Conservation (phyloP, 2,113 vertebrate species). For the Heterocephalus glaber region DNA sequence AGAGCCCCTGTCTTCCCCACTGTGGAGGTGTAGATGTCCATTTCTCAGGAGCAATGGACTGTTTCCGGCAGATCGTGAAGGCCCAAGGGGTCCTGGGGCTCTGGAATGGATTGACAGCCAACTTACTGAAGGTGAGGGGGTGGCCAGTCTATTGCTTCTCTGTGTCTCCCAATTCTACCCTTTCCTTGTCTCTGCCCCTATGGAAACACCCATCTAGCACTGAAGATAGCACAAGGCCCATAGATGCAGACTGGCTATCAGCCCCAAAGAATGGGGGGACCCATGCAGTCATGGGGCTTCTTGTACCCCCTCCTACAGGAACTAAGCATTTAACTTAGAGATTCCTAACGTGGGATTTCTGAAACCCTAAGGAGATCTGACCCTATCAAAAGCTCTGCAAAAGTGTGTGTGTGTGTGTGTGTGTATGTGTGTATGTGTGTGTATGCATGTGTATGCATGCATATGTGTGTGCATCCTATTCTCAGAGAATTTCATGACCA, state of each 20-base stretch:
- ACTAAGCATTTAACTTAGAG: neutral
- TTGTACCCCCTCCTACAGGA: neutral
- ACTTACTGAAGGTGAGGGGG: slow-evolving; percentile 91
- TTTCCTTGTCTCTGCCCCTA: neutral
- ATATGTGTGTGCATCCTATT: neutral
- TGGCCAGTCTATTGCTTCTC: neutral
- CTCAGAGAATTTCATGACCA: neutral
- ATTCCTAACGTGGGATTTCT: neutral
- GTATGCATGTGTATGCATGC: neutral
- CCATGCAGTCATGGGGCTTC: neutral
- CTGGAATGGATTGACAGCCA: slow-evolving; percentile 95
- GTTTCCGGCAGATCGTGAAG: slow-evolving; percentile 93
- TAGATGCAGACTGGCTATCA: neutral
- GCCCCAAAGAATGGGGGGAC: neutral
- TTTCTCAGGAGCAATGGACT: slow-evolving; percentile 92
- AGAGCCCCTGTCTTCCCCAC: slow-evolving; percentile 91
- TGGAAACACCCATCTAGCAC: neutral
- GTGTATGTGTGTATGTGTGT: neutral
- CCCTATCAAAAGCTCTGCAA: neutral
- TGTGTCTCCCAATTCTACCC: neutral
- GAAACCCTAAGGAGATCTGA: neutral
- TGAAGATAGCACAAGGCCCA: neutral
- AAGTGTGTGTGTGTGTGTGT: neutral
- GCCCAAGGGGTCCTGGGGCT: slow-evolving; percentile 91
- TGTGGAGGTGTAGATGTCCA: slow-evolving; percentile 91